phyloP scores from a whole-genome alignment of 2,797 vertebrate genomes.

The Myotis vivesi region DNA sequence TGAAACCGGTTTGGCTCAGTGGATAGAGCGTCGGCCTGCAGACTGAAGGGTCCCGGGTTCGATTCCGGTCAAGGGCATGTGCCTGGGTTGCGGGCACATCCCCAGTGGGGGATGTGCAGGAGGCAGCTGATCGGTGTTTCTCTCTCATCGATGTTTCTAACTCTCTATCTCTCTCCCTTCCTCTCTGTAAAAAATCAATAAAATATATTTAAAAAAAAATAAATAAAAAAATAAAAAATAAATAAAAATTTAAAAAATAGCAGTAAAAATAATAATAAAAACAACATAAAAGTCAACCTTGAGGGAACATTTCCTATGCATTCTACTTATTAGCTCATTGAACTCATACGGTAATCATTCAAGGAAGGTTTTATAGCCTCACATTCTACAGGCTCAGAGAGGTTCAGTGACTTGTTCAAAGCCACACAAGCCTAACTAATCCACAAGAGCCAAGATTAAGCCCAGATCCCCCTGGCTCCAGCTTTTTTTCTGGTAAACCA shows the following conservation, averaged over 20 bases:
- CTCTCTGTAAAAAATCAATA: no score
- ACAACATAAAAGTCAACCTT: not conserved
- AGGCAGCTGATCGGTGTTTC: no score
- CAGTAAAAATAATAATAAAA: not conserved
- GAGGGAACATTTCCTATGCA: not conserved
- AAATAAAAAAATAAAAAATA: no score
- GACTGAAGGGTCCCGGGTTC: no score
- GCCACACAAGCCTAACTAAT: not conserved
- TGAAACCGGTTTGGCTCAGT: no score
- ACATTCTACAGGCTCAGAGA: not conserved
- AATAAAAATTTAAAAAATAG: conserved; percentile 4
- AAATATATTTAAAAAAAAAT: no score
- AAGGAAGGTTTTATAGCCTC: not conserved
- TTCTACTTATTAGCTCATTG: conserved; percentile 2
- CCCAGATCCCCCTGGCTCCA: not conserved
- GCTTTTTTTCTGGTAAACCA: not conserved
- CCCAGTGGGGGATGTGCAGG: no score
- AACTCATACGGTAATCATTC: not conserved
- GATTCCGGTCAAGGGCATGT: no score
- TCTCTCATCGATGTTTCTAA: no score
- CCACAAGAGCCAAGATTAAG: not conserved
- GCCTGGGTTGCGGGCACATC: no score
- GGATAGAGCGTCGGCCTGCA: no score
- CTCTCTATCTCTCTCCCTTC: no score
- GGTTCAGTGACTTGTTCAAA: not conserved